Evolutionary conservation across 1,140 invertebrate genomes (phyloP).

Genomic region (Drosophila burlai): DNA sequence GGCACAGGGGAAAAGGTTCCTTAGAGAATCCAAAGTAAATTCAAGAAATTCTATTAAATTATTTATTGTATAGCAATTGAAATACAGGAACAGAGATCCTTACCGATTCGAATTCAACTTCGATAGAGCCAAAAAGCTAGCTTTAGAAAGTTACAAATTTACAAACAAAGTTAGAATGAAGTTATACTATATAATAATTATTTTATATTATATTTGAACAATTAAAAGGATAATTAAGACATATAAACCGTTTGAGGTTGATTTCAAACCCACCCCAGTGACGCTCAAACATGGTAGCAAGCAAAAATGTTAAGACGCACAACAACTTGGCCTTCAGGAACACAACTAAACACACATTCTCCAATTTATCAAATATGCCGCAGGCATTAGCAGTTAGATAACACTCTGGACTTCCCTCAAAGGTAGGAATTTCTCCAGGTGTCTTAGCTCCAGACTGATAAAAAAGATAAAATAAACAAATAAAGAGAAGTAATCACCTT

Average conservation of each 20-base stretch:
- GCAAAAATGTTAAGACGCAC: background rate
- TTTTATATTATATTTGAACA: background rate
- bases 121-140: no score
- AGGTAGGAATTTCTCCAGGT: background rate
- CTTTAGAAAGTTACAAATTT: no score
- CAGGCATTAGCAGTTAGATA: background rate
- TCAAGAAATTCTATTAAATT: no score
- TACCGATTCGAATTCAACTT: no score
- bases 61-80: no score
- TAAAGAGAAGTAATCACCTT: constrained; percentile 1
- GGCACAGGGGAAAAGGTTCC: no score
- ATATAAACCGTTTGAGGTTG: no score
- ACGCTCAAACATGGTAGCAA: background rate
- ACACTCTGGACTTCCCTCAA: background rate
- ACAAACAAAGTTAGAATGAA: no score
- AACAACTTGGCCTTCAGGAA: background rate
- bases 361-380: background rate
- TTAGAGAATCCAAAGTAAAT: no score
- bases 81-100: no score
- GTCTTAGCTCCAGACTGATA: background rate
- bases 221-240: background rate
- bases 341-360: background rate
- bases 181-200: background rate
- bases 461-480: constrained; percentile 3
- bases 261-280: no score